Evolutionary conservation across 2,797 vertebrate genomes (phyloP), one percentile per base, ranked within the genome.

Genomic region (Pempheris klunzingeri): DNA sequence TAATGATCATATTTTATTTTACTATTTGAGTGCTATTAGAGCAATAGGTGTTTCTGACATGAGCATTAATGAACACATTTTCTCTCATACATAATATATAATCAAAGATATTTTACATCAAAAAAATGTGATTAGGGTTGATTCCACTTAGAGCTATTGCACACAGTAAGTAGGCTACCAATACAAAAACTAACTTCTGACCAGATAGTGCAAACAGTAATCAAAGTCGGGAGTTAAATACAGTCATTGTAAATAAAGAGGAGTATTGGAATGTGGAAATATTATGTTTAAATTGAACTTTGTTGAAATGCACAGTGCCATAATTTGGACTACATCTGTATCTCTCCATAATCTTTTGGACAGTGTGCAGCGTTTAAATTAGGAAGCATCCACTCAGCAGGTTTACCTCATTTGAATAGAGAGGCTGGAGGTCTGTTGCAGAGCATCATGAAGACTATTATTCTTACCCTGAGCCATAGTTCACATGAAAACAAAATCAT

Each of bases 401-500:
- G 60, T 83, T 88, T 64, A 17, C 55, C 63, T 87, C 65, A 73
- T 86, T 82, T 85, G 54, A 77, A 76, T 62, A 83, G 28, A 71
- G 67, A 66, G 43, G 38, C 52, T 59, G 46, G 32, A 55, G 8
- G 46, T 77, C 41, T 78, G 59, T 38, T 60, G 55, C 53, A 61
- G 70, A 71, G 55, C 59, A 77, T 64, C 49, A 47, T 22, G 2
- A 53, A 39, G 46, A 69, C 70, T 63, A 82, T 85, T 87, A 69
- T 44, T 87, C 80, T 85, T 32, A 43, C 44, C 34, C 53, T 4
- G 50, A 78, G 70, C 71, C 49, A 30, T 34, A 61, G 80, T 82
- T 81, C 65, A 78, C 64, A 61, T 39, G 66, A 85, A 83, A 89
- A 86, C 65, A 69, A 78, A 85, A 87, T 80, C 65, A 71, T 73